A percentile compares a stretch with the other conserved stretches of the same genome.
These are phyloP conservation scores for Uria lomvia DNA, from an alignment of 2,113 vertebrate species.

Conservation along the genomic window DNA sequence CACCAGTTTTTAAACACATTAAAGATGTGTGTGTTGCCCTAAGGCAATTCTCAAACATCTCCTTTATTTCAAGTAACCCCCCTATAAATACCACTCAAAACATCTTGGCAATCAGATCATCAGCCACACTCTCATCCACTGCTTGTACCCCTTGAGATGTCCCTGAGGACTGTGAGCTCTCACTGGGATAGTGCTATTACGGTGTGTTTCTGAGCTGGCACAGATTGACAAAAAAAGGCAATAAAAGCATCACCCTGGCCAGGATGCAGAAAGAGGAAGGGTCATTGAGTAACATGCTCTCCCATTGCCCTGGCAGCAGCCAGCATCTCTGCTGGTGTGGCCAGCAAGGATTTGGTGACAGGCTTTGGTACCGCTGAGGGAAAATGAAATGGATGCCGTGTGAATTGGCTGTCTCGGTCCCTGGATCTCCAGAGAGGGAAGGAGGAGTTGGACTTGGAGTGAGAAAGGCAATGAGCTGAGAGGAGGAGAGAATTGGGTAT, in stretches of 20 bases:
- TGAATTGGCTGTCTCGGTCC: neutral
- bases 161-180: neutral
- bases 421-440: neutral
- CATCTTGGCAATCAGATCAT: neutral
- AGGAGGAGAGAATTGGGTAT: neutral
- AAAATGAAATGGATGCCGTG: neutral
- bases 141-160: neutral
- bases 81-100: neutral
- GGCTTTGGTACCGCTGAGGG: neutral
- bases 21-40: neutral
- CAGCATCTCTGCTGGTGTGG: neutral
- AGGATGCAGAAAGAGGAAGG: neutral
- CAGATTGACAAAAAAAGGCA: neutral
- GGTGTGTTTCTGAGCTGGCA: neutral
- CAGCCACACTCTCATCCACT: neutral
- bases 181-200: neutral
- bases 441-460: neutral
- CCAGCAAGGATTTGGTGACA: neutral
- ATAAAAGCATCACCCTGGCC: neutral
- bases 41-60: neutral
- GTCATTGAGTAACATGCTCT: neutral
- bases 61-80: neutral
- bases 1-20: neutral
- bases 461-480: neutral
- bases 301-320: neutral